Evolutionary conservation across 2,888 invertebrate species (phyloP), one percentile per base, ranked within the genome.

Genomic region (Acrocyrtus sp.): DNA sequence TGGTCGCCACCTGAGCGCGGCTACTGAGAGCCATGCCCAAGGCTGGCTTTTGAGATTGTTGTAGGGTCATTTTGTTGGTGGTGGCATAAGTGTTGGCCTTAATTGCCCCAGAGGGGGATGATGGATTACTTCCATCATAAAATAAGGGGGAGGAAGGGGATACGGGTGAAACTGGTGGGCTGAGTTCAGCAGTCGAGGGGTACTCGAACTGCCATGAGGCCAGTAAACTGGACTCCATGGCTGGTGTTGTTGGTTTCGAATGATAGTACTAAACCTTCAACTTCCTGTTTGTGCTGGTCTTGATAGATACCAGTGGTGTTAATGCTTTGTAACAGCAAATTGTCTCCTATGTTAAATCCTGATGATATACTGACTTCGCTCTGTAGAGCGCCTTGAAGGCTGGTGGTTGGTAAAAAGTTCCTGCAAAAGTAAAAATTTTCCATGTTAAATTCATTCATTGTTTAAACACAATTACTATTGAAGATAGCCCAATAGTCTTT

Each of bases 181-280:
- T 77, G 70, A 75, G 70, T 76, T 77, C 77, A 80, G 78, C 77
- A 78, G 78, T 77, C 77, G 80, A 80, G 77, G 75, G 75, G 73
- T 75, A 61, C 77, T 78, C 78, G 77, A 69, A 73, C 77, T 80
- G 78, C 80, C 78, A 77, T 56, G 78, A 78, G 77, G 68, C 80
- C 74, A 76, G 62, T 51, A 48, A 58, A 50, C 54, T 45, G 69
- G 80, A 75, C 78, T 80, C 78, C 80, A 80, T 80, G 80, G 78
- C 80, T 70, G 62, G 29, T 47, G 51, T 47, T 48, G 56, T 66
- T 58, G 58, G 41, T 56, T 34, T n/a, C 27, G 63, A 67, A 76
- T 76, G 51, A 53, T 58, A 67, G 48, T n/a, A n/a, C n/a, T 51
- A 58, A 58, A 19, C 43, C 47, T 58, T 29, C 39, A 58, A 43